Evolutionary conservation across 2,888 invertebrate genomes (phyloP), one percentile per base, ranked within the genome.

Genomic region (Epicampocera succincta): DNA sequence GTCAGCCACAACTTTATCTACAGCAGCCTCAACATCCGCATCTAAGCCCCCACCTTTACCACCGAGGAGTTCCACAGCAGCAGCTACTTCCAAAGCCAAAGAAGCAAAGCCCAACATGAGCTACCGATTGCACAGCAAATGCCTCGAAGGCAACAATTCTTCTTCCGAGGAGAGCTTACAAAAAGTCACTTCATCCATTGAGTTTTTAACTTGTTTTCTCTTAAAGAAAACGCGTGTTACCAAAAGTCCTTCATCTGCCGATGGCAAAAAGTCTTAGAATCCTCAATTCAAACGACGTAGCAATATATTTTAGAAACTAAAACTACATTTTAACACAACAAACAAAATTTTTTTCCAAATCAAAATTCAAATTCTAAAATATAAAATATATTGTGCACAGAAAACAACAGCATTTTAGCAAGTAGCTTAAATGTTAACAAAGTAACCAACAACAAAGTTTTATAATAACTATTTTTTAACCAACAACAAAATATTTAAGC

Each of bases 141-240:
- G 85, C 71, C 80, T 86, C 76, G 85, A 86, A 66, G 83, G 84
- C 73, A 84, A 79, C 40, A 83, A 85, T 73, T 89, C 89, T 40
- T 89, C 89, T 40, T 90, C 90, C n/a, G 90, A 90, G 84, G 90
- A 90, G 85, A 90, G 90, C 80, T 85, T 90, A 21, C 90, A 88
- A 58, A 90, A 90, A 86, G 87, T 88, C 72, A 87, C 90, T 38
- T 89, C 90, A 68, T 90, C 90, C 48, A 90, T 90, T 50, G 90
- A 90, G 85, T 90, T 90, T 75, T 87, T 90, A 80, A 90, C 90
- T 21, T 90, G 90, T 82, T 90, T 90, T 74, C 86, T 90, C 50
- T 85, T 90, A 2, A 90, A 90, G 85, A 90, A 89, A 84, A 87
- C 90, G 19, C 89, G 90, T 54, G 84, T 69, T 33, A 80, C 76